These are phyloP conservation scores for Endotricha flammealis DNA, from an alignment of 2,888 invertebrate genomes.

Conservation along the genomic window DNA sequence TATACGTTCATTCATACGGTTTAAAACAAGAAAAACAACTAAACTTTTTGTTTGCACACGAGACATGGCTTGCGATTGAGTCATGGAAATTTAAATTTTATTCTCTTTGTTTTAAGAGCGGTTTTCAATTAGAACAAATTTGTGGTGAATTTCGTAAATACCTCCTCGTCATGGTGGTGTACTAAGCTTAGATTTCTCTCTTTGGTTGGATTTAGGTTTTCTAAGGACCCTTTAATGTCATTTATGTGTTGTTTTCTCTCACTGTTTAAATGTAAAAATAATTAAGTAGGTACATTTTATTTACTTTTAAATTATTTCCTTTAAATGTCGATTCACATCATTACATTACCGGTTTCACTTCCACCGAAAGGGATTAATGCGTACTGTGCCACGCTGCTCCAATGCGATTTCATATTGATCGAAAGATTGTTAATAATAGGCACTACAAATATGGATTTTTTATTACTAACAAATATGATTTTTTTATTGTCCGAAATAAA, in stretches of 20 bases:
- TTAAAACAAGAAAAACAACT: conserved; percentile 9
- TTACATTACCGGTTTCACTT: too few relatives aligned
- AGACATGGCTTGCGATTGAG: conserved; percentile 22
- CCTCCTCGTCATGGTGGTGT: conserved; percentile 28
- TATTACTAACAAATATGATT: too few relatives aligned
- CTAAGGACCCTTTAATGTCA: background rate
- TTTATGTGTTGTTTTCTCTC: background rate
- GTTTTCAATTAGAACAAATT: background rate
- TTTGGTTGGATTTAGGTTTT: conserved; percentile 25
- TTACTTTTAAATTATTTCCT: too few relatives aligned
- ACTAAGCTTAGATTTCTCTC: conserved; percentile 31
- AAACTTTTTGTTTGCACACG: conserved; percentile 19
- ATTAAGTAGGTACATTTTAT: too few relatives aligned
- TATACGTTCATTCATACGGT: conserved; percentile 14
- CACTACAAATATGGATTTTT: too few relatives aligned
- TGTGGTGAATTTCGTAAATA: conserved; percentile 25
- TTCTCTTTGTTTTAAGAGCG: conserved; percentile 7
- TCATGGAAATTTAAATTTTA: conserved; percentile 9
- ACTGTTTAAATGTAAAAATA: background rate
- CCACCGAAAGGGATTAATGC: too few relatives aligned
- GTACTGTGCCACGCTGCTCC: too few relatives aligned
- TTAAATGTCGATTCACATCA: too few relatives aligned
- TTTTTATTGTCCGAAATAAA: too few relatives aligned
- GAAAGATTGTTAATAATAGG: too few relatives aligned
- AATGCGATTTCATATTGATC: too few relatives aligned